Base-by-base conservation (phyloP, 2,113 vertebrate genomes). In the Odocoileus virginianus region DNA sequence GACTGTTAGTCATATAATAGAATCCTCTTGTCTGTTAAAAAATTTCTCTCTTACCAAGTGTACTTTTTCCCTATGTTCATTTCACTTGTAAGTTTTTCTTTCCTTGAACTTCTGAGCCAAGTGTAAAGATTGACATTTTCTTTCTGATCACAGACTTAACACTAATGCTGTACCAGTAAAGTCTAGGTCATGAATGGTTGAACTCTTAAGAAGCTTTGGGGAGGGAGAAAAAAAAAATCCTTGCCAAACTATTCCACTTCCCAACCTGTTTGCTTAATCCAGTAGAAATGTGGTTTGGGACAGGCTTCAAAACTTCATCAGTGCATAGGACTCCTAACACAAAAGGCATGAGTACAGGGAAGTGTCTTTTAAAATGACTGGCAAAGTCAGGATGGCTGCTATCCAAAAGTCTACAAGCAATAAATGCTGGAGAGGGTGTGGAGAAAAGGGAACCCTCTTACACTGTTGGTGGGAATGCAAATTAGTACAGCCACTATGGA, bases 201-300 rank as follows among this genome's bases (percentile, higher is more conserved):
- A 93, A 85, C 45, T 90, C 84, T 94, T 33, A 84, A 97, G 92
- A 87, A 94, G 58, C 89, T 97, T 97, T 85, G 55, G 55, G 89
- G 25, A 88, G 52, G 50, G 6, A 54, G 55, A 4, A 54, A 25
- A 71, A 89, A 88, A 93, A 9, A 36, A 27, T 47, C 28, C 40
- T 91, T 97, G 36, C 86, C 57, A 94, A 58, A 76, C 40, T 50
- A 43, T 9, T 84, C 23, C 28, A n/a, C 67, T 79, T 96, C 55
- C 74, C 92, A 95, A 3, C 55, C 43, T 61, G 50, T n/a, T 97
- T 91, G 15, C 82, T 94, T 94, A 96, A 95, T 96, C 86, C 30
- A 88, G 33, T n/a, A 89, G 57, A 97, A 91, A 30, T 92, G 36
- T 2, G 45, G 57, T 57, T 27, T 83, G 61, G 52, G 12, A 82